phyloP scores from a whole-genome alignment of 2,888 invertebrate species.

The Dolomedes plantarius region DNA sequence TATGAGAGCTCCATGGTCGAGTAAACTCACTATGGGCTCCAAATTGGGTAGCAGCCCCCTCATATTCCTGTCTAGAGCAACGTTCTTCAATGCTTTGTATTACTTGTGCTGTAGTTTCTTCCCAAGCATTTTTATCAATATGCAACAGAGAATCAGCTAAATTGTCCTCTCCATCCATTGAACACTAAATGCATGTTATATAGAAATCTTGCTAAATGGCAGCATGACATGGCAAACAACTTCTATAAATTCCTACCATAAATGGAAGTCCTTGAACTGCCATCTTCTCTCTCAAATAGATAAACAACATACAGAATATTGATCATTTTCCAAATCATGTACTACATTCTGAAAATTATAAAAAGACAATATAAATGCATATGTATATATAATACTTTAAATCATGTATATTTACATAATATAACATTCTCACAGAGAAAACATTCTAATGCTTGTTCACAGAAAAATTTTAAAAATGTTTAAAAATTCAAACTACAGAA shows the following conservation, averaged over 20 bases:
- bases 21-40: conserved; percentile 60
- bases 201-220: conserved; percentile 45
- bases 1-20: conserved; percentile 41
- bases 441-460: too few species aligned
- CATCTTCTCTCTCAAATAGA: conserved; percentile 21
- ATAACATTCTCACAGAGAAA: too few species aligned
- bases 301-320: neutral
- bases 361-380: too few species aligned
- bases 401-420: too few species aligned
- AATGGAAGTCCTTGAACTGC: conserved; percentile 11
- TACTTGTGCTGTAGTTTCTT: conserved; percentile 65
- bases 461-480: too few species aligned
- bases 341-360: neutral
- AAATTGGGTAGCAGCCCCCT: conserved; percentile 57
- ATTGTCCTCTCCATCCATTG: conserved; percentile 68
- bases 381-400: too few species aligned
- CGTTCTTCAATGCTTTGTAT: conserved; percentile 69
- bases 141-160: conserved; percentile 58
- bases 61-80: conserved; percentile 56
- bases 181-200: conserved; percentile 62
- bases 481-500: too few species aligned
- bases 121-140: conserved; percentile 68
- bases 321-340: neutral
- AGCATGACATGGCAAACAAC: conserved; percentile 7
- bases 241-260: neutral